phyloP scores from a whole-genome alignment of 2,888 invertebrate species.

The Helobdella robusta region DNA sequence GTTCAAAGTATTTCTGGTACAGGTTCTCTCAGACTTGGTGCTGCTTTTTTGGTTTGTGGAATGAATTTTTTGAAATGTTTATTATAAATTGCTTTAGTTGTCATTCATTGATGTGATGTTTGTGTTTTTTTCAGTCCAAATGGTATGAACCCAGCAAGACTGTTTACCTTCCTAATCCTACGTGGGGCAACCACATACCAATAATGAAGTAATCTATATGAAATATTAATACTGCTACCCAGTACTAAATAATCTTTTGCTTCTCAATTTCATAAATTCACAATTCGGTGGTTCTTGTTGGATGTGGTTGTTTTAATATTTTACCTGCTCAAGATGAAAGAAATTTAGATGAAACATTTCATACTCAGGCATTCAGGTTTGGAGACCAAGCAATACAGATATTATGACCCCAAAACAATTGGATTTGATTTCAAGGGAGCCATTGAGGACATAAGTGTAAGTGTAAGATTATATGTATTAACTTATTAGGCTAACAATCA shows the following conservation, averaged over 20 bases:
- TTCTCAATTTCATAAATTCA: too few species aligned
- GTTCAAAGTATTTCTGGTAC: constrained; percentile 88
- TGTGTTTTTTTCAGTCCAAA: constrained; percentile 37
- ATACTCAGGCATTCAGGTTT: constrained; percentile 64
- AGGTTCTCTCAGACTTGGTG: constrained; percentile 85
- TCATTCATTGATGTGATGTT: not conserved
- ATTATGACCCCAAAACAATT: constrained; percentile 84
- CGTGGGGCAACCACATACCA: constrained; percentile 97
- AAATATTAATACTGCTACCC: too few species aligned
- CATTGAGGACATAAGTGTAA: constrained; percentile 66
- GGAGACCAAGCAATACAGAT: constrained; percentile 76
- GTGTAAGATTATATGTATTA: constrained; percentile 24
- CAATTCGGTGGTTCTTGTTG: too few species aligned
- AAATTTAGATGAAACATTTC: too few species aligned
- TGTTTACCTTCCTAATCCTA: constrained; percentile 75
- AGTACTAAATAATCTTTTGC: too few species aligned
- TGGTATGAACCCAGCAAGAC: constrained; percentile 61
- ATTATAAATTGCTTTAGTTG: not conserved
- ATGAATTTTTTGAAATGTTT: not conserved
- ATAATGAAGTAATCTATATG: constrained; percentile 77
- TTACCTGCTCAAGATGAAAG: too few species aligned
- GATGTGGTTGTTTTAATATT: too few species aligned
- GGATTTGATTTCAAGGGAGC: constrained; percentile 84
- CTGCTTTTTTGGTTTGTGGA: constrained; percentile 65
- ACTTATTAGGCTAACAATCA: too few species aligned